These are phyloP conservation scores for Alloplasta piceator DNA, from an alignment of 2,888 invertebrate species.

Conservation along the genomic window DNA sequence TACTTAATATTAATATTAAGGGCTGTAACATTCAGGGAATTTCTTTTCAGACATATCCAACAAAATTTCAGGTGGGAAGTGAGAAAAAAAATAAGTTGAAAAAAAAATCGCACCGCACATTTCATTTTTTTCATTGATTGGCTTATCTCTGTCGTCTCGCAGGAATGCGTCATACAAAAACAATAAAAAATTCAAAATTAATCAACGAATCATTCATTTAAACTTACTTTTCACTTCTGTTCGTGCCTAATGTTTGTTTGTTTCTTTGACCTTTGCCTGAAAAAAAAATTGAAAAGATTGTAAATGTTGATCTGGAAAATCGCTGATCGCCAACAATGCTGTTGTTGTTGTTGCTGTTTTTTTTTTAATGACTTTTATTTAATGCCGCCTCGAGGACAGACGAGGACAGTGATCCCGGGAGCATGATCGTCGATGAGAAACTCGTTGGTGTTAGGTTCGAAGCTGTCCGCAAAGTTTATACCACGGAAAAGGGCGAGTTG, in stretches of 20 bases:
- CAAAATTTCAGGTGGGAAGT: no score
- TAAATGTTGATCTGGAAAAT: neutral
- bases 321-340: no score
- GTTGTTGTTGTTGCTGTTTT: neutral
- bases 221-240: constrained; percentile 16
- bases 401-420: constrained; percentile 74
- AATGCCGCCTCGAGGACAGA: constrained; percentile 68
- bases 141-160: constrained; percentile 51
- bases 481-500: constrained; percentile 83
- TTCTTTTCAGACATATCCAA: no score
- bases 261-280: constrained; percentile 17
- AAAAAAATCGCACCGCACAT: no score
- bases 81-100: no score
- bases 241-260: constrained; percentile 29
- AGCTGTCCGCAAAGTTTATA: constrained; percentile 89
- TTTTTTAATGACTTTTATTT: constrained; percentile 42
- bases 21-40: no score
- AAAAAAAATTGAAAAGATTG: neutral
- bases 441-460: constrained; percentile 90
- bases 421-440: constrained; percentile 77
- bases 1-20: no score
- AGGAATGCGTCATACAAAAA: constrained; percentile 27
- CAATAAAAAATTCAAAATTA: constrained; percentile 11
- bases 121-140: constrained; percentile 49
- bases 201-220: constrained; percentile 6